Percentiles rank a stretch among this genome's conserved stretches.
These are phyloP conservation scores for Callyntrura sp. DNA, from an alignment of 2,888 invertebrate genomes.

Conservation along the genomic window DNA sequence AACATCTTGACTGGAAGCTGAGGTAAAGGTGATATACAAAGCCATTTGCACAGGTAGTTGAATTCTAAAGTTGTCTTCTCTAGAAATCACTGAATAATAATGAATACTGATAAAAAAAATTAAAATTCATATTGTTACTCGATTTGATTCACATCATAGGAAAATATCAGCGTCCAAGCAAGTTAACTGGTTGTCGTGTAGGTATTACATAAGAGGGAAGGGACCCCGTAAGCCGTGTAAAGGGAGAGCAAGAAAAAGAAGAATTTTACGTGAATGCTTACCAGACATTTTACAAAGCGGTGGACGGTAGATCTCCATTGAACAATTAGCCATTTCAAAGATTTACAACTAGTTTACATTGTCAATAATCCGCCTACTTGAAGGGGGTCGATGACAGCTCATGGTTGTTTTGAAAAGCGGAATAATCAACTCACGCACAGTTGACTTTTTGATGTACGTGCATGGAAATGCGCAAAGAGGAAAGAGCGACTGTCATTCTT, in stretches of 20 bases:
- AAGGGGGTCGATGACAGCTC: conserved; percentile 78
- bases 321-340: conserved; percentile 70
- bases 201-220: too few relatives aligned
- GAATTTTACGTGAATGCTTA: conserved; percentile 36
- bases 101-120: too few relatives aligned
- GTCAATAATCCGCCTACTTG: conserved; percentile 79
- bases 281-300: neutral
- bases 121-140: too few relatives aligned
- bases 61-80: too few relatives aligned
- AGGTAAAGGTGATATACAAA: conserved; percentile 36
- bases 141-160: too few relatives aligned
- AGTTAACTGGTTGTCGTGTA: too few relatives aligned
- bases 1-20: neutral
- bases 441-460: conserved; percentile 69
- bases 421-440: conserved; percentile 76
- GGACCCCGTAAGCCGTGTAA: too few relatives aligned
- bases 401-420: conserved; percentile 76
- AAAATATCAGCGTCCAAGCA: too few relatives aligned
- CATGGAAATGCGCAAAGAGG: conserved; percentile 35
- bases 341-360: conserved; percentile 72
- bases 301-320: conserved; percentile 29
- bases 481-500: conserved; percentile 71
- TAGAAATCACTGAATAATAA: too few relatives aligned
- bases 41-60: too few relatives aligned
- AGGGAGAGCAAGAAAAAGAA: too few relatives aligned